phyloP scores from a whole-genome alignment of 2,113 vertebrate species.

The Pterocles burchelli region DNA sequence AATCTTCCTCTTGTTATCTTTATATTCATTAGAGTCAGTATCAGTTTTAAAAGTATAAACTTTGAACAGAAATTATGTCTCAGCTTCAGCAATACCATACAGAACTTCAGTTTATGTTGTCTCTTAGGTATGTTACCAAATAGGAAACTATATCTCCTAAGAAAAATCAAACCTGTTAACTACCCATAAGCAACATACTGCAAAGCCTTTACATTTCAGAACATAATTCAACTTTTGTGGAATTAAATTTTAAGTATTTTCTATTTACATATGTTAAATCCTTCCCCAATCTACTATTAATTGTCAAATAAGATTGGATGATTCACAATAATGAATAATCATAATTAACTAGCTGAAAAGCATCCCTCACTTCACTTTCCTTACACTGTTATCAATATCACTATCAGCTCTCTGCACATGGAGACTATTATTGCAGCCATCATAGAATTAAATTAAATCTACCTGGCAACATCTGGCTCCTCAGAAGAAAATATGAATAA shows the following conservation, averaged over 20 bases:
- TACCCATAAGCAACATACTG: neutral
- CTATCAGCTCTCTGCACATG: slow-evolving; percentile 73
- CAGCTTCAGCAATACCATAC: neutral
- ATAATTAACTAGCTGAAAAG: slow-evolving; percentile 34
- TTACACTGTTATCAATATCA: slow-evolving; percentile 70
- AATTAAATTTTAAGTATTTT: slow-evolving; percentile 3
- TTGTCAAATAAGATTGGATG: neutral
- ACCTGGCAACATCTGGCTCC: slow-evolving; percentile 84
- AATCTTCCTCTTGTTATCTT: neutral
- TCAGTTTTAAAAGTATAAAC: neutral
- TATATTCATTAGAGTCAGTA: neutral
- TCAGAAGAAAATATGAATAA: slow-evolving; percentile 72
- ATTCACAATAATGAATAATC: slow-evolving; percentile 34
- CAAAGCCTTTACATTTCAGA: neutral
- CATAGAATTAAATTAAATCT: slow-evolving; percentile 87
- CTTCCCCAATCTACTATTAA: neutral
- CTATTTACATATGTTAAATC: neutral
- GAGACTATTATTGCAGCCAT: slow-evolving; percentile 81
- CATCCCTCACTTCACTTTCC: slow-evolving; percentile 32
- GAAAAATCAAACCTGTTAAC: neutral
- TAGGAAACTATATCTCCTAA: neutral
- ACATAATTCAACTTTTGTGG: neutral
- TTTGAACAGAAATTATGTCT: neutral
- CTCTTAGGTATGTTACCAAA: neutral
- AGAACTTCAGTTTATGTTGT: rapidly evolving